A percentile compares a stretch with the other conserved stretches of the same genome.
Evolutionary conservation across 2,113 vertebrate genomes (phyloP).

Genomic region (Anoura caudifer): DNA sequence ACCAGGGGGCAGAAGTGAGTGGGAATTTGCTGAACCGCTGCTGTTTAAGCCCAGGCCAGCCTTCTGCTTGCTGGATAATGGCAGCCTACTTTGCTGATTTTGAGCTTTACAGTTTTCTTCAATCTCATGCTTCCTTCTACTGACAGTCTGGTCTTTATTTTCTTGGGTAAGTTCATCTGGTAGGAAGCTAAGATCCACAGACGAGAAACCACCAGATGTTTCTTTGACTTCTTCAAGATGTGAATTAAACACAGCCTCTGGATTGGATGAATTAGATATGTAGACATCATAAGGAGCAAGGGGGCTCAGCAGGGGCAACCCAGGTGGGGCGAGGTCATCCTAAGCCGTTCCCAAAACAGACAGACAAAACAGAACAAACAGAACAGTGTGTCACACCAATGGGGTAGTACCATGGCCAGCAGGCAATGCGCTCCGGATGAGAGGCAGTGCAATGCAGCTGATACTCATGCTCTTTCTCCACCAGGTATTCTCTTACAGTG

Average conservation of each 20-base stretch:
- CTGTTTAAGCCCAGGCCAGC: slow-evolving; percentile 58
- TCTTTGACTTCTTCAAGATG: slow-evolving; percentile 75
- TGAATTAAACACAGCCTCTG: slow-evolving; percentile 50
- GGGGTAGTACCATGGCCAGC: background rate
- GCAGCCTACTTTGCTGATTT: slow-evolving; percentile 31
- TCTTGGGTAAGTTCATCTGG: slow-evolving; percentile 88
- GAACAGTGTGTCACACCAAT: background rate
- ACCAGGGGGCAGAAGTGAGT: background rate
- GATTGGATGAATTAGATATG: slow-evolving; percentile 61
- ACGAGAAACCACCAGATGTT: slow-evolving; percentile 77
- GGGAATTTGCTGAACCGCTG: background rate
- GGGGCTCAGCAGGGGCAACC: slow-evolving; percentile 71
- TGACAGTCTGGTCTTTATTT: slow-evolving; percentile 61
- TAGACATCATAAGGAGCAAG: slow-evolving; percentile 77
- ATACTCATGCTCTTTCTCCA: background rate
- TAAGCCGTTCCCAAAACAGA: slow-evolving; percentile 61
- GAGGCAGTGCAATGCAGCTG: background rate
- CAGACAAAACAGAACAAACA: slow-evolving; percentile 18
- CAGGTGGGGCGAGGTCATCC: slow-evolving; percentile 67
- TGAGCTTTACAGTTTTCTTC: slow-evolving; percentile 1
- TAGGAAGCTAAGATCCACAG: slow-evolving; percentile 93
- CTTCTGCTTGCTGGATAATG: background rate
- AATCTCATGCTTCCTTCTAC: background rate
- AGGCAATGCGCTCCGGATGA: background rate
- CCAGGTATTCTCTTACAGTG: background rate